Base-by-base conservation (phyloP, 2,113 vertebrate genomes). In the Ellobius talpinus region DNA sequence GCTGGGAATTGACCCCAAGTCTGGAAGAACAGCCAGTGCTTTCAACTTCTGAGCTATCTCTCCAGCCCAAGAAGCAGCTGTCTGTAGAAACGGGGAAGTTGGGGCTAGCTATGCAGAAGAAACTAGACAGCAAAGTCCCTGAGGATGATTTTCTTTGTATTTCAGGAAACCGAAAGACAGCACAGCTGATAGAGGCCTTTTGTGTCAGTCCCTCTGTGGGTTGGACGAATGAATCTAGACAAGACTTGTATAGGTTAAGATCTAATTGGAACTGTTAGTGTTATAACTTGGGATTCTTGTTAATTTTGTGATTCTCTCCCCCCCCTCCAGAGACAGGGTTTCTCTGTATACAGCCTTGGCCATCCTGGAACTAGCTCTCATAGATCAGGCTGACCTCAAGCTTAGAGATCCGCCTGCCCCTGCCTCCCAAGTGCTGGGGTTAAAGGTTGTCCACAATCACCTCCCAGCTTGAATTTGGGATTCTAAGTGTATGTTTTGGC, bases 91-190 rank as follows among this genome's bases (percentile, higher is more conserved):
- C 5, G 74, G 73, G 52, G 50, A 88, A 73, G 65, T 94, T 14
- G 52, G 73, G 58, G 14, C 13, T 65, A 42, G 58, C 13, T 65
- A 31, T 45, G n/a, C 76, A 33, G 61, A 66, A 66, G 90, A 92
- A 82, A 68, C 10, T n/a, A 52, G 70, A 47, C 74, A 55, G 42
- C 61, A 78, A 2, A 87, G 72, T 12, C 19, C 11, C 63, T 42
- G 39, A 68, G 84, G 66, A 63, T 26, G 26, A 63, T 23, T n/a
- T 70, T 88, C 1, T 0, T 31, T 26, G 84, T 82, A 45, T 87
- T 92, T 93, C 65, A 77, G 92, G 90, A 95, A 96, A 70, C 50
- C 50, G 87, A 96, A 89, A 77, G 66, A 45, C 73, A 77, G 61
- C 45, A 24, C 55, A 39, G 3, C 90, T 82, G 29, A 79, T 58